A percentile compares a stretch with the other conserved stretches of the same genome.
These are phyloP conservation scores for Scatophagus argus DNA, from an alignment of 2,113 vertebrate genomes.

Conservation along the genomic window DNA sequence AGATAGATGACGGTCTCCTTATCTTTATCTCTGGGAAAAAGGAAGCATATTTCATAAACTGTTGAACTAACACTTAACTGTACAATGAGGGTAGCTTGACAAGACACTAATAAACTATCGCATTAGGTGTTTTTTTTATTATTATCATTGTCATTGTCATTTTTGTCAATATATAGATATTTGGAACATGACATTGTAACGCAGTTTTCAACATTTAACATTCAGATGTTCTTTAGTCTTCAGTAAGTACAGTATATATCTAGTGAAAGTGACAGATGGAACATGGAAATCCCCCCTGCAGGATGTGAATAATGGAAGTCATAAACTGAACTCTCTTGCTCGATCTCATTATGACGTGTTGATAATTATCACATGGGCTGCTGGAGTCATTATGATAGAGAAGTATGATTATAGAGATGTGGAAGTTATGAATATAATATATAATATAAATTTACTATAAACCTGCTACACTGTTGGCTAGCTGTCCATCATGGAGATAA, in stretches of 20 bases:
- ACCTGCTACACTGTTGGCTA: background rate
- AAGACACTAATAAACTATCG: background rate
- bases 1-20: too few relatives aligned
- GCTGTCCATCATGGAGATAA: background rate
- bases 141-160: too few relatives aligned
- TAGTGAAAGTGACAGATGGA: conserved; percentile 3
- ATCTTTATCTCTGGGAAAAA: too few relatives aligned
- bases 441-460: background rate
- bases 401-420: background rate
- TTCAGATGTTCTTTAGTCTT: background rate
- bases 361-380: background rate
- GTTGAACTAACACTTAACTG: background rate
- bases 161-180: background rate
- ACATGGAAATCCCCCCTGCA: background rate
- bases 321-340: background rate
- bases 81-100: background rate
- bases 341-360: background rate
- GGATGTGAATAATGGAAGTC: background rate
- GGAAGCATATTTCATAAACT: background rate
- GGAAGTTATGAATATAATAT: background rate
- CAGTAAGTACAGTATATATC: background rate
- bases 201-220: background rate
- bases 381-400: background rate
- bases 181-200: background rate
- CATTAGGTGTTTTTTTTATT: too few relatives aligned